These are phyloP conservation scores for Tetropium fuscum DNA, from an alignment of 2,888 invertebrate species.

Conservation along the genomic window DNA sequence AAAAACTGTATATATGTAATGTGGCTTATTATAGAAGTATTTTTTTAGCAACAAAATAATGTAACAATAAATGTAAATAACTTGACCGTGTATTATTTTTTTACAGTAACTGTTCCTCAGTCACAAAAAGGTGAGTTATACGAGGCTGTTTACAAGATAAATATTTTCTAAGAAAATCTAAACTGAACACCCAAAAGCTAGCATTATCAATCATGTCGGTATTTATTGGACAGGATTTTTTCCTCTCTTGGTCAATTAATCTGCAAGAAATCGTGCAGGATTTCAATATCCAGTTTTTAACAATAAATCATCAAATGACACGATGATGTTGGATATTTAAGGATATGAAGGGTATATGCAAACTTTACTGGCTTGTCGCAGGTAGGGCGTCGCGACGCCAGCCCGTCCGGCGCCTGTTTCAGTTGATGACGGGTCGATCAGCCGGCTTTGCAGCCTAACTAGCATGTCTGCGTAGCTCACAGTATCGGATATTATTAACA, in stretches of 20 bases:
- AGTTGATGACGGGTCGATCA: slow-evolving; percentile 62
- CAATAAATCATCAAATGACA: slow-evolving; percentile 40
- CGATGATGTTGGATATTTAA: slow-evolving; percentile 43
- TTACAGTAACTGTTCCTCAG: no score
- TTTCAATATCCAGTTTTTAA: slow-evolving; percentile 10
- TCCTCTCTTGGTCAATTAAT: slow-evolving; percentile 14
- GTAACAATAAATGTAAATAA: no score
- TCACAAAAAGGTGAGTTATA: no score
- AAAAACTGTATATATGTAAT: no score
- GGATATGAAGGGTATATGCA: slow-evolving; percentile 49
- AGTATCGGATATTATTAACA: slow-evolving; percentile 6
- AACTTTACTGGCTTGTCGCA: slow-evolving; percentile 51
- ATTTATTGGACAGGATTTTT: slow-evolving; percentile 10
- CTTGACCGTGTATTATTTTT: no score
- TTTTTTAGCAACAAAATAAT: no score
- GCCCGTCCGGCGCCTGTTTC: slow-evolving; percentile 57
- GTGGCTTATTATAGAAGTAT: no score
- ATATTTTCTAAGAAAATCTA: no score
- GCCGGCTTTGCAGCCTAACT: slow-evolving; percentile 55
- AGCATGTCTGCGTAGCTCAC: slow-evolving; percentile 48
- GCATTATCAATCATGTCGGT: no score
- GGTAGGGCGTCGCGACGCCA: slow-evolving; percentile 57
- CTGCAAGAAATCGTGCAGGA: neutral
- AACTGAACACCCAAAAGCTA: no score
- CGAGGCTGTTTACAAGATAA: no score